Base-by-base conservation (phyloP, 2,888 invertebrate species). In the Chrysomela aeneicollis region DNA sequence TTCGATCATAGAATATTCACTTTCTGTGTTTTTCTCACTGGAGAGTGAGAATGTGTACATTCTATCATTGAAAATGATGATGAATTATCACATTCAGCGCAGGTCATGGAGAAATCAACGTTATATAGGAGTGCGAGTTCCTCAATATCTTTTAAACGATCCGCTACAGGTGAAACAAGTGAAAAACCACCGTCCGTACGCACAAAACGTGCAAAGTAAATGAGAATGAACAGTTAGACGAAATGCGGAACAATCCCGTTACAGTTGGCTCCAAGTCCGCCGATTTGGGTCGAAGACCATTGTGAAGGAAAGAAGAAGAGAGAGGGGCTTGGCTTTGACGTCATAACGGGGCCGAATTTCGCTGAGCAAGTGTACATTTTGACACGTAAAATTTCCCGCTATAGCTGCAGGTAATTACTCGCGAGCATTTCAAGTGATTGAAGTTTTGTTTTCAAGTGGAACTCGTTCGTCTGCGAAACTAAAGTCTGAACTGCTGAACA, bases 181-280 rank as follows among this genome's bases (percentile, higher is more conserved):
- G 32, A 15, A 42, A 42, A 42, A 42, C 42, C 42, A 15, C 42
- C n/a, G 42, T 42, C 15, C 50, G 46, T 54, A 35, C 59, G 61
- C 59, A 59, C 62, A 62, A 66, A 59, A 62, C 62, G 59, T 66
- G 61, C 62, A 66, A 66, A 66, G 62, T 55, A 54, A 66, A 65
- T 61, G 59, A 65, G 58, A 50, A 65, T 61, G 61, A 61, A 67
- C 69, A 66, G 69, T 70, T 70, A 67, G 62, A 59, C 10, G 49
- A 59, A 61, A 68, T 42, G 42, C 52, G 63, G 59, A 66, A 61
- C 54, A 63, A 63, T 67, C 61, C 67, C 67, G 67, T 66, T 67
- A 67, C 35, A 35, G 47, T 51, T 49, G 61, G 61, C 32, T 37
- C 54, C 32, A 42, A 57, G 61, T 58, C 64, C 50, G 52, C 35